These are phyloP conservation scores for Colletes gigas DNA, from an alignment of 1,140 invertebrate species.

Conservation along the genomic window DNA sequence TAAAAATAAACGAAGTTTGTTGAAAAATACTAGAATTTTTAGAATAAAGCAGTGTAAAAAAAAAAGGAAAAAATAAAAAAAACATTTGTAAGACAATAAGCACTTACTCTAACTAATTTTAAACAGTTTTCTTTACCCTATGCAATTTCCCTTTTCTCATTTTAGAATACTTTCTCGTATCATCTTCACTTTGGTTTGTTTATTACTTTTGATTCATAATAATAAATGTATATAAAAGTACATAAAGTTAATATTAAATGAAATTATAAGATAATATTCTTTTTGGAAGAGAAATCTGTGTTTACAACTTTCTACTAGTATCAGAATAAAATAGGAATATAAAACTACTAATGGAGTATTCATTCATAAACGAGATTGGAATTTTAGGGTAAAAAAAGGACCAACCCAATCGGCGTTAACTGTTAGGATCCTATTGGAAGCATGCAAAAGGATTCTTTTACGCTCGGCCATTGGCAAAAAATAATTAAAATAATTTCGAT, in stretches of 20 bases:
- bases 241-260: neutral
- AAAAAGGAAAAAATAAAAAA: slow-evolving; percentile 8
- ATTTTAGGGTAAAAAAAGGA: slow-evolving; percentile 50
- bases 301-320: neutral
- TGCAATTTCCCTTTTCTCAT: slow-evolving; percentile 8
- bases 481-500: slow-evolving; percentile 7
- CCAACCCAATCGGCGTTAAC: slow-evolving; percentile 68
- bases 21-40: slow-evolving; percentile 16
- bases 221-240: neutral
- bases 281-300: neutral
- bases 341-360: slow-evolving; percentile 38
- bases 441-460: slow-evolving; percentile 77
- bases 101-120: neutral
- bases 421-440: slow-evolving; percentile 74
- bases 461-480: slow-evolving; percentile 69
- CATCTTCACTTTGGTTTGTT: neutral
- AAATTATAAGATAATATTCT: neutral
- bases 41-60: slow-evolving; percentile 20
- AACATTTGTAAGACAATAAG: neutral
- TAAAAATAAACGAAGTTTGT: slow-evolving; percentile 9
- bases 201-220: neutral
- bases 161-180: neutral
- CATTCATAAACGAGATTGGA: slow-evolving; percentile 44
- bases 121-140: slow-evolving; percentile 21
- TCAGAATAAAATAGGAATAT: slow-evolving; percentile 37